A percentile compares a stretch with the other conserved stretches of the same genome.
These are phyloP conservation scores for Carposina sasakii DNA, from an alignment of 1,140 invertebrate genomes.

Conservation along the genomic window DNA sequence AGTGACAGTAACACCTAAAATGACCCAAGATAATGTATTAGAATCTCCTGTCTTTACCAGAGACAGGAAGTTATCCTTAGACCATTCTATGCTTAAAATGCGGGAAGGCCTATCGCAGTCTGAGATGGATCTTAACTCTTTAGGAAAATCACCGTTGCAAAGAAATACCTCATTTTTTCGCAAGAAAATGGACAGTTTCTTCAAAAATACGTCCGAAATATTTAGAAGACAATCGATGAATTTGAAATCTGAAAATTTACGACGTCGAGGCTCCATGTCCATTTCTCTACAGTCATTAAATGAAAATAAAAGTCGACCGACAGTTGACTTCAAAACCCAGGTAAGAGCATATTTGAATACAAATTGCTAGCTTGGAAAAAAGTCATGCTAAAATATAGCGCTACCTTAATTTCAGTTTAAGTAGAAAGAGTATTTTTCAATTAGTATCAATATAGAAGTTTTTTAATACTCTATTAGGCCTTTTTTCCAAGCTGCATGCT, in stretches of 20 bases:
- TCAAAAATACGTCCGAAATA: slow-evolving; percentile 59
- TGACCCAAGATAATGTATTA: background rate
- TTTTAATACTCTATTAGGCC: too few relatives aligned
- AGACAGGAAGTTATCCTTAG: slow-evolving; percentile 54
- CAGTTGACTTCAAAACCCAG: too few relatives aligned
- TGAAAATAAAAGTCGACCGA: too few relatives aligned
- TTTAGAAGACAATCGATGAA: slow-evolving; percentile 46
- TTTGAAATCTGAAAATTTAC: slow-evolving; percentile 29
- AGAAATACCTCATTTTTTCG: slow-evolving; percentile 61
- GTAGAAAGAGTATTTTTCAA: too few relatives aligned
- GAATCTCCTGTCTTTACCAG: slow-evolving; percentile 10
- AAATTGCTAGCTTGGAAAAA: too few relatives aligned
- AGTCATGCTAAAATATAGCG: too few relatives aligned
- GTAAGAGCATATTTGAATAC: too few relatives aligned
- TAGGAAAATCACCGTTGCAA: slow-evolving; percentile 56
- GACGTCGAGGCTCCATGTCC: slow-evolving; percentile 45
- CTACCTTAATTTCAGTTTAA: too few relatives aligned
- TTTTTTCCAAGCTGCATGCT: too few relatives aligned
- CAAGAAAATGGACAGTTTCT: slow-evolving; percentile 61
- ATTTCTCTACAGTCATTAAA: slow-evolving; percentile 52
- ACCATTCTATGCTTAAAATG: slow-evolving; percentile 46
- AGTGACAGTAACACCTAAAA: background rate
- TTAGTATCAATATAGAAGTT: too few relatives aligned
- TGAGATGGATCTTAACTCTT: slow-evolving; percentile 52
- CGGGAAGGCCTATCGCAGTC: slow-evolving; percentile 53